These are phyloP conservation scores for Clitarchus hookeri DNA, from an alignment of 2,888 invertebrate genomes.

Conservation along the genomic window DNA sequence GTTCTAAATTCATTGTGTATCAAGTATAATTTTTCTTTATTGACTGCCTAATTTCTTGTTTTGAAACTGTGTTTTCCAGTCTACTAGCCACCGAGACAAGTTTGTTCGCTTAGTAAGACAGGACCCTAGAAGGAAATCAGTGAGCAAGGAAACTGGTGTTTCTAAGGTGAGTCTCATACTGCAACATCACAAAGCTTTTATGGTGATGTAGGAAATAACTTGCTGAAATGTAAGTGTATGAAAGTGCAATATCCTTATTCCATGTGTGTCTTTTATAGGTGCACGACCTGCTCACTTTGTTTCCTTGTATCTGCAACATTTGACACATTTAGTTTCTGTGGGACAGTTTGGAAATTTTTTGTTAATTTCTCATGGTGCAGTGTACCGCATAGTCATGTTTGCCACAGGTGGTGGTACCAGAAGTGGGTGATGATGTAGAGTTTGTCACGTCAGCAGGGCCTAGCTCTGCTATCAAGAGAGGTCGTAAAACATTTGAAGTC, in stretches of 20 bases:
- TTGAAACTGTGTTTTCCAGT: too few species aligned
- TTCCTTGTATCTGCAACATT: too few species aligned
- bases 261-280: too few species aligned
- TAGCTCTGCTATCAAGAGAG: constrained; percentile 52
- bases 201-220: not conserved
- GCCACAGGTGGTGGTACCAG: constrained; percentile 51
- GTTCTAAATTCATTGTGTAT: too few species aligned
- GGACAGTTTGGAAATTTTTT: too few species aligned
- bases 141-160: not conserved
- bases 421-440: constrained; percentile 57
- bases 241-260: not conserved
- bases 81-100: not conserved
- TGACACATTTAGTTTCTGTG: too few species aligned
- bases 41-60: too few species aligned
- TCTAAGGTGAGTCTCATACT: not conserved
- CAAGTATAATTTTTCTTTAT: too few species aligned
- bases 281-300: too few species aligned
- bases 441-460: constrained; percentile 47
- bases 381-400: not conserved
- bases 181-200: not conserved
- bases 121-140: not conserved
- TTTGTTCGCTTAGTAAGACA: not conserved
- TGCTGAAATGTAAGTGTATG: not conserved
- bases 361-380: not conserved
- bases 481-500: constrained; percentile 60